Percentiles rank a stretch among this genome's conserved stretches.
phyloP scores from a whole-genome alignment of 23 tunicate species.

The Aplidium turbinatum region DNA sequence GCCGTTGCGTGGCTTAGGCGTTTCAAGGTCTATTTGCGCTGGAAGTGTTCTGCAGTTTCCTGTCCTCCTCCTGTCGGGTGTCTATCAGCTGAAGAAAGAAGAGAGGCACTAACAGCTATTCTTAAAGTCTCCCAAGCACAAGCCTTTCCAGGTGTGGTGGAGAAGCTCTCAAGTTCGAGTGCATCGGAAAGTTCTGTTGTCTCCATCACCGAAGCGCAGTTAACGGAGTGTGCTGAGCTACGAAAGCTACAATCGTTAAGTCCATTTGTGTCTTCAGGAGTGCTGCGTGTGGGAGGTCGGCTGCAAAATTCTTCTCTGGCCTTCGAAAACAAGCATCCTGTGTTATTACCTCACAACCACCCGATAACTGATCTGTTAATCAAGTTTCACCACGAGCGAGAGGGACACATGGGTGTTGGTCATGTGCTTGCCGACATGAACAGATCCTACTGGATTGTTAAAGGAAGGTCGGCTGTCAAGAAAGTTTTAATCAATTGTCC shows the following conservation, averaged over 20 bases:
- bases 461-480: constrained; percentile 8
- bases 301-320: not conserved
- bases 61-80: too few species aligned
- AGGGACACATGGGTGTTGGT: constrained; percentile 27
- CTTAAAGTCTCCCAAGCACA: constrained; percentile 11
- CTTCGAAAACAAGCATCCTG: not conserved
- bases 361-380: not conserved
- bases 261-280: constrained; percentile 14
- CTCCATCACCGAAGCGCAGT: too few species aligned
- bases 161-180: too few species aligned
- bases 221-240: not conserved
- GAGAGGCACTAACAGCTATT: not conserved
- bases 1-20: too few species aligned
- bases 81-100: not conserved
- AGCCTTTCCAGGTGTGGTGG: constrained; percentile 1
- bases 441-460: too few species aligned
- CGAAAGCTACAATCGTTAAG: not conserved
- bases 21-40: too few species aligned
- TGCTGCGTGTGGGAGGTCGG: constrained; percentile 26
- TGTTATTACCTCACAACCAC: not conserved
- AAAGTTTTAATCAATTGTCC: not conserved
- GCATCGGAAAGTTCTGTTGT: too few species aligned
- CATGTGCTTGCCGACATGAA: not conserved
- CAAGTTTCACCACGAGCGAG: not conserved
- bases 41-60: too few species aligned